phyloP scores from a whole-genome alignment of 2,797 vertebrate species.

The Trichosurus vulpecula region DNA sequence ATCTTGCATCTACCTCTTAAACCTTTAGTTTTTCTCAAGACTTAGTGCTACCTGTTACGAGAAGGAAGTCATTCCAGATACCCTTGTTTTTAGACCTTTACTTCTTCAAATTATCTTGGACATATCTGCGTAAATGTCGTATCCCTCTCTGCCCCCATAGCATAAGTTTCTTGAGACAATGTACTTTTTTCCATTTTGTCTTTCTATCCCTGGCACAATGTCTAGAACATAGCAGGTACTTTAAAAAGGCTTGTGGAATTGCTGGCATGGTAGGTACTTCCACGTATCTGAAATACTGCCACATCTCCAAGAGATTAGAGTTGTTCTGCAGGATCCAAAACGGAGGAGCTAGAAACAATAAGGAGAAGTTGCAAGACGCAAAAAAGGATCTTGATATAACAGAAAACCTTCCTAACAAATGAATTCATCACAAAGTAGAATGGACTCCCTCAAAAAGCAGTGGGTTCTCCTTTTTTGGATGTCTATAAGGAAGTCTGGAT shows the following conservation, averaged over 20 bases:
- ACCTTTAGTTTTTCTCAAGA: not conserved
- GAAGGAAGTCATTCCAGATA: not conserved
- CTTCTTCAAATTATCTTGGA: not conserved
- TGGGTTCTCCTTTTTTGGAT: not conserved
- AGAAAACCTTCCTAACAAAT: not conserved
- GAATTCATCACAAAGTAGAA: not conserved
- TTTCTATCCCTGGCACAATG: not conserved
- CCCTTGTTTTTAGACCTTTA: not conserved
- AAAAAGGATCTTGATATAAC: not conserved
- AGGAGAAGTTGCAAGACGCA: not conserved
- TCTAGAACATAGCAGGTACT: not conserved
- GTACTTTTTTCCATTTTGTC: not conserved
- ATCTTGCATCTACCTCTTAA: not conserved
- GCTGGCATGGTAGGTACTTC: not conserved
- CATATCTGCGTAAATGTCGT: not conserved
- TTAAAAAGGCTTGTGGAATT: not conserved
- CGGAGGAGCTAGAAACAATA: not conserved
- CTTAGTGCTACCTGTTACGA: not conserved
- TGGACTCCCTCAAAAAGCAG: not conserved
- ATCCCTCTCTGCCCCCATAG: accelerated
- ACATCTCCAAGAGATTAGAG: not conserved
- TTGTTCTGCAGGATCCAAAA: not conserved
- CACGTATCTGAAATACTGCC: not conserved
- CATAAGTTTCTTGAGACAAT: not conserved
- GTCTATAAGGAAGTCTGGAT: not conserved